These are phyloP conservation scores for Sepiola atlantica DNA, from an alignment of 2,888 invertebrate species.

Conservation along the genomic window DNA sequence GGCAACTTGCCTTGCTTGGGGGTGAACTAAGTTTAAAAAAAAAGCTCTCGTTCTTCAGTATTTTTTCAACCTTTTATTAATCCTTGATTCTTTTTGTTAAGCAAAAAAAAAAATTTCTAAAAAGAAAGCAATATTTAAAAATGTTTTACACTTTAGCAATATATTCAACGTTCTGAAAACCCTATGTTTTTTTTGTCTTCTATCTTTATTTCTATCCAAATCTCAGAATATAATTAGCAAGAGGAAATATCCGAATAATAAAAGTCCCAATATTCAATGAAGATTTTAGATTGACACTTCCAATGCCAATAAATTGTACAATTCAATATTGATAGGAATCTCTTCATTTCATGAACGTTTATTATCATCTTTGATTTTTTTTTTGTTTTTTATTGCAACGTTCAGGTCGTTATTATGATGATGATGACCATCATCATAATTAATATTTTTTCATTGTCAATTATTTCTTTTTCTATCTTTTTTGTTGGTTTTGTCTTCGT, in stretches of 20 bases:
- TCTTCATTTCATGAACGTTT: background rate
- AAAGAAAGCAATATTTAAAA: too few species aligned
- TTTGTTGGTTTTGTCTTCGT: slow-evolving; percentile 14
- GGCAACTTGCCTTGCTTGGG: too few species aligned
- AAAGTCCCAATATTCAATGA: background rate
- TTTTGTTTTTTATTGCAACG: background rate
- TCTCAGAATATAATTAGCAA: background rate
- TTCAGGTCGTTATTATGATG: too few species aligned
- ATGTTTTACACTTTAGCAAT: too few species aligned
- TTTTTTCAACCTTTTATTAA: too few species aligned
- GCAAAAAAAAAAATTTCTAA: too few species aligned
- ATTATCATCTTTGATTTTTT: background rate
- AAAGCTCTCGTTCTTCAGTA: too few species aligned
- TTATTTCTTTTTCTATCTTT: too few species aligned
- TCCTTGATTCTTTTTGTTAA: too few species aligned
- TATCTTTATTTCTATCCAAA: background rate
- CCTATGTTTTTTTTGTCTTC: background rate
- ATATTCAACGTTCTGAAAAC: too few species aligned
- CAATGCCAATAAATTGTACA: background rate
- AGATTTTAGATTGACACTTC: background rate
- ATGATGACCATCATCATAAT: background rate
- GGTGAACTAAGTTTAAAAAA: too few species aligned
- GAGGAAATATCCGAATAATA: background rate
- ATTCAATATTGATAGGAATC: background rate
- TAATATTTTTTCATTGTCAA: background rate